Base-by-base conservation (phyloP, 2,888 invertebrate species). In the Tribolium freemani region DNA sequence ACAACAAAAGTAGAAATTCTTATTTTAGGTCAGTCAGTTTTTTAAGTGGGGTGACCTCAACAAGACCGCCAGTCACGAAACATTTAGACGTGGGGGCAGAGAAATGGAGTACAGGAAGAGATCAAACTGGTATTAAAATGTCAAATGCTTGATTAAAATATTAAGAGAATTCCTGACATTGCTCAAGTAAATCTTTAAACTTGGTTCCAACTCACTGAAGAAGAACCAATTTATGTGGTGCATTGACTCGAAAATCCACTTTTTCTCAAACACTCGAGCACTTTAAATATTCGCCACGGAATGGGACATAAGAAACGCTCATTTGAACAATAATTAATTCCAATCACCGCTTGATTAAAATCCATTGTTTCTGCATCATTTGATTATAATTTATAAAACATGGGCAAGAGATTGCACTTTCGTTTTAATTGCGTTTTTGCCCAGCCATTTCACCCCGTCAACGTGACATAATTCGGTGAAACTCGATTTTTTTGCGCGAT, bases 401-500 rank as follows among this genome's bases (percentile, higher is more conserved):
- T 38, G 5, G 5, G 26, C 38, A 38, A 38, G 38, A 38, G 8
- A 38, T 38, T 38, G 38, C 38, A 38, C 38, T 38, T 38, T 38
- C 38, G 3, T 38, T 38, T 38, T 38, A 38, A 38, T 38, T 38
- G 8, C 38, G 8, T 5, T 38, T 38, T 38, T 38, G 1, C 38
- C 26, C 5, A 3, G 4, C 26, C 38, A 38, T 38, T 38, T 38
- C 38, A 38, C 38, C 38, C 38, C 8, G 9, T 38, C 51, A 21
- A n/a, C 50, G 50, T 53, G 54, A 54, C 48, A 48, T 48, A 48
- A 48, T 48, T 57, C 10, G 31, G 46, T 44, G 48, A 46, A 67
- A 67, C 51, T 11, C 6, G 9, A 58, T 58, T 68, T 60, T 69
- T 69, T 69, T 31, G 69, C 48, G 60, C 46, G 69, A 60, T 69